Evolutionary conservation across 2,888 invertebrate species (phyloP), one percentile per base, ranked within the genome.

Genomic region (Agrypnus murinus): DNA sequence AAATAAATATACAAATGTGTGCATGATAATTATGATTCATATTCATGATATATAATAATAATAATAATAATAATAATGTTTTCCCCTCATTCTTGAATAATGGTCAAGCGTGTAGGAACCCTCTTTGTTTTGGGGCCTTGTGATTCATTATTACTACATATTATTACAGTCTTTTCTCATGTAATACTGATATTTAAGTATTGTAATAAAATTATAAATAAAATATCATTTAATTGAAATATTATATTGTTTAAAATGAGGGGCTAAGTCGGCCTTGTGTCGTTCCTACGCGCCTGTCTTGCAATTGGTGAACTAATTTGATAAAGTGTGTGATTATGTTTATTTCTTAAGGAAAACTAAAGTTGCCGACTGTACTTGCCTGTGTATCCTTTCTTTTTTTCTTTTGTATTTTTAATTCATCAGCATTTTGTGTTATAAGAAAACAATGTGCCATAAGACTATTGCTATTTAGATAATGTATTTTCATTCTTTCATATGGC

Each of bases 51-150:
- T 82, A 14, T 17, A 19, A 48, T 48, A 48, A 48, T 48, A 25
- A 48, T 48, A 19, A 25, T 55, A 55, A 40, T 40, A 40, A 4
- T 40, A 40, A 80, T 80, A 78, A 72, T 76, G 78, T 82, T 83
- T 85, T 85, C 84, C 85, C 84, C 84, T 85, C 84, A 81, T 85
- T 84, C 78, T 82, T 85, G 85, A 84, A 84, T 84, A 81, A 71
- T 75, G 76, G 81, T 78, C 81, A 80, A 82, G 78, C 81, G 79
- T 83, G 79, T 81, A 80, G 81, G 78, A 72, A 63, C 65, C 64
- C 69, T 72, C 65, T 71, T 65, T 69, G 55, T 68, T 73, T 79
- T 71, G 79, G 77, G 79, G 78, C 79, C 80, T 79, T 75, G 71
- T 73, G 73, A 75, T 73, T 73, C 70, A 73, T 74, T 72, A 72